phyloP scores from a whole-genome alignment of 2,113 vertebrate genomes.

The Abramis brama region DNA sequence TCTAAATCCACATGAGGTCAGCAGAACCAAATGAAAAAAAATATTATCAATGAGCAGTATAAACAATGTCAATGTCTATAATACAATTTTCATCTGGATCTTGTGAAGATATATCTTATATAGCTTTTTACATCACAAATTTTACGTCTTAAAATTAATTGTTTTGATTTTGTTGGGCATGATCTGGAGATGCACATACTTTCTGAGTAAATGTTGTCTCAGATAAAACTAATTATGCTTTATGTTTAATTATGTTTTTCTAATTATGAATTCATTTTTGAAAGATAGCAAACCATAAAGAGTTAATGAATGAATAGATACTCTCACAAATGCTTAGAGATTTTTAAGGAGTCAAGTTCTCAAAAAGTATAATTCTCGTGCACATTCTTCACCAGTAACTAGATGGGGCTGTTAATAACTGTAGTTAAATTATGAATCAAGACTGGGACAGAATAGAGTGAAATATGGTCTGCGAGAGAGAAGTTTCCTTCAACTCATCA shows the following conservation, averaged over 20 bases:
- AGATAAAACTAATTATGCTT: not conserved
- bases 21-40: constrained; percentile 3
- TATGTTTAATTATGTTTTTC: not conserved
- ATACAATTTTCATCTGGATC: not conserved
- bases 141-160: not conserved
- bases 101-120: not conserved
- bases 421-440: constrained; percentile 44
- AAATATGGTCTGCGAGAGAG: not conserved
- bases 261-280: not conserved
- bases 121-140: not conserved
- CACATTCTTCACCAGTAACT: constrained; percentile 6
- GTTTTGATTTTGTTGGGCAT: not conserved
- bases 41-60: no score
- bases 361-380: not conserved
- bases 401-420: constrained; percentile 17
- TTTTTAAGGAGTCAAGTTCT: constrained; percentile 4
- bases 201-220: no score
- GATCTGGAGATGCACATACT: not conserved
- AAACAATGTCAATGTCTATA: not conserved
- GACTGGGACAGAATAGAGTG: not conserved
- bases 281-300: not conserved
- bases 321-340: not conserved
- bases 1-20: constrained; percentile 45
- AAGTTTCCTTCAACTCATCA: constrained; percentile 16
- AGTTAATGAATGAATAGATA: not conserved